phyloP scores from a whole-genome alignment of 2,113 vertebrate species.

The Rhineura floridana region DNA sequence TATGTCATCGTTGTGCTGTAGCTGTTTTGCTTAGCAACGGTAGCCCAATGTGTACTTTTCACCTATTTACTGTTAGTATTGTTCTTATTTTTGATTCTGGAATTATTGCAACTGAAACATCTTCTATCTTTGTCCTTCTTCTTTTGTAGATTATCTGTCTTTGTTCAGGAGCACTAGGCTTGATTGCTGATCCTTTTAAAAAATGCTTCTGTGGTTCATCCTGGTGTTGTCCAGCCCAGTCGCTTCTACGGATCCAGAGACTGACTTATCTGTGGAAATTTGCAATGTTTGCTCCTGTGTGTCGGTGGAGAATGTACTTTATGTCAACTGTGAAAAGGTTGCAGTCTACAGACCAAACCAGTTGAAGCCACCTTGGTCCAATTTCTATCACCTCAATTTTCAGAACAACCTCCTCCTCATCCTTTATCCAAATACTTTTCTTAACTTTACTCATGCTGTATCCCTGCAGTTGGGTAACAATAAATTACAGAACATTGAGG shows the following conservation, averaged over 20 bases:
- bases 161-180: constrained; percentile 80
- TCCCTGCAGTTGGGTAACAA: constrained; percentile 98
- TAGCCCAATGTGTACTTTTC: constrained; percentile 58
- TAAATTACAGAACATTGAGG: constrained; percentile 97
- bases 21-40: constrained; percentile 53
- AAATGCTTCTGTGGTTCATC: constrained; percentile 98
- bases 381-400: constrained; percentile 97
- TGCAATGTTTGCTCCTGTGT: constrained; percentile 97
- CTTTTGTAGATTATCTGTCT: constrained; percentile 78
- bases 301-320: constrained; percentile 96
- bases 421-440: constrained; percentile 95
- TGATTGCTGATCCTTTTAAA: constrained; percentile 87
- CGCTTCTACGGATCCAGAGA: constrained; percentile 85
- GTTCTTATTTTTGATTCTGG: background rate
- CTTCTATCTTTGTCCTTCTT: constrained; percentile 66
- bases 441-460: constrained; percentile 97
- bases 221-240: constrained; percentile 88
- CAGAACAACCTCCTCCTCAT: constrained; percentile 96
- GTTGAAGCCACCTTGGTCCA: constrained; percentile 91
- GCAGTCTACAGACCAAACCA: constrained; percentile 96
- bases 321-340: constrained; percentile 98
- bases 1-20: constrained; percentile 47
- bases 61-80: constrained; percentile 45
- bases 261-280: constrained; percentile 91
- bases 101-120: constrained; percentile 72